phyloP scores from a whole-genome alignment of 2,888 invertebrate genomes.

The Hirtodrosophila confusa region DNA sequence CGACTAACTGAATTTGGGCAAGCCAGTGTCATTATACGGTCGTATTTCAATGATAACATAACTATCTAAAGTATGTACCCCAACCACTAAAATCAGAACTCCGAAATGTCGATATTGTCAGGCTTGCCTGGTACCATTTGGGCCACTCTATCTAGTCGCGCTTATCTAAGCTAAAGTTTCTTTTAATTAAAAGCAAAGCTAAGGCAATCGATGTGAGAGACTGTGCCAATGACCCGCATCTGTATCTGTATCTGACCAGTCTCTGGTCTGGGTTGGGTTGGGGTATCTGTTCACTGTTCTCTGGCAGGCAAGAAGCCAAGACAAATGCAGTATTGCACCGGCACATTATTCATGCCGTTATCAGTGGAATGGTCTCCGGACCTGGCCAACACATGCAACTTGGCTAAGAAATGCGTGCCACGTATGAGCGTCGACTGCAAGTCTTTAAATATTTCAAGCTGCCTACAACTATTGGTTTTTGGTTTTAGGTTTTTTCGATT shows the following conservation, averaged over 20 bases:
- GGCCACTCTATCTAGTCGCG: slow-evolving; percentile 57
- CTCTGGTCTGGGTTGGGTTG: slow-evolving; percentile 2
- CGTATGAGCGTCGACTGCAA: slow-evolving; percentile 21
- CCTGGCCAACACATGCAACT: slow-evolving; percentile 30
- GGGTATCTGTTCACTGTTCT: slow-evolving; percentile 8
- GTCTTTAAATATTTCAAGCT: slow-evolving; percentile 36
- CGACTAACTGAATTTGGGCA: slow-evolving; percentile 48
- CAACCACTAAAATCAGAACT: slow-evolving; percentile 26
- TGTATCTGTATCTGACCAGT: slow-evolving; percentile 24
- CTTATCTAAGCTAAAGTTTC: slow-evolving; percentile 75
- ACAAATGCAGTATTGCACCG: slow-evolving; percentile 78
- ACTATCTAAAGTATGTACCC: slow-evolving; percentile 50
- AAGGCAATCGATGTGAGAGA: slow-evolving; percentile 27
- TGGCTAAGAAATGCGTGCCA: slow-evolving; percentile 59
- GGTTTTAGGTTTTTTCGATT: background rate
- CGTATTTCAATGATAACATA: slow-evolving; percentile 73
- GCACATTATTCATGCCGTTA: slow-evolving; percentile 78
- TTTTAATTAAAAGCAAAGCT: slow-evolving; percentile 73
- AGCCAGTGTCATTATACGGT: slow-evolving; percentile 43
- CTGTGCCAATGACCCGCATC: slow-evolving; percentile 77
- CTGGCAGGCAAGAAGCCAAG: slow-evolving; percentile 49
- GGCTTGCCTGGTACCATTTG: slow-evolving; percentile 37
- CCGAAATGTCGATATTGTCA: slow-evolving; percentile 58
- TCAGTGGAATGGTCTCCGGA: slow-evolving; percentile 65
- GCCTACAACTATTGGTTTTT: slow-evolving; percentile 21